phyloP scores from a whole-genome alignment of 2,888 invertebrate genomes.

The Hypolimnas misippus region DNA sequence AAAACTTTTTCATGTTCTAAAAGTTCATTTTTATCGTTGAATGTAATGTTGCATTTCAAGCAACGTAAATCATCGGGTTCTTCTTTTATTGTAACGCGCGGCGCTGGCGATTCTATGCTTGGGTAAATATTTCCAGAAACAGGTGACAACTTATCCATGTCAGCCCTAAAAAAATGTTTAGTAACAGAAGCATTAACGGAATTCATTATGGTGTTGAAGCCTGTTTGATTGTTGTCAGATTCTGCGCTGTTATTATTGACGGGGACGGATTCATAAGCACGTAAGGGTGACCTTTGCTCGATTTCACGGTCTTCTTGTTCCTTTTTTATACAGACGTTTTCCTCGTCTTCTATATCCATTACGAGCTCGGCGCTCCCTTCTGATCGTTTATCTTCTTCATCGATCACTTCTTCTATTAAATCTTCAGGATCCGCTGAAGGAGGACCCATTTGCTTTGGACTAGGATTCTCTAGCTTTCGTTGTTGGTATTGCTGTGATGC shows the following conservation, averaged over 20 bases:
- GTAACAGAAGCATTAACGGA: slow-evolving; percentile 90
- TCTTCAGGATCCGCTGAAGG: slow-evolving; percentile 83
- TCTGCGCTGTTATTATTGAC: slow-evolving; percentile 60
- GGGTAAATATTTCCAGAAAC: slow-evolving; percentile 77
- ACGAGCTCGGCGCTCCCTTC: slow-evolving; percentile 85
- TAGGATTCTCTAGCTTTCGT: slow-evolving; percentile 67
- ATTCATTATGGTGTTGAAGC: slow-evolving; percentile 88
- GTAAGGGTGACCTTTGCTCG: slow-evolving; percentile 56
- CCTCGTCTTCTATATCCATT: slow-evolving; percentile 87
- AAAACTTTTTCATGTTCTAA: slow-evolving; percentile 89
- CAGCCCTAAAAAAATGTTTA: slow-evolving; percentile 88
- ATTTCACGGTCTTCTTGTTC: slow-evolving; percentile 68
- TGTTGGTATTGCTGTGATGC: slow-evolving; percentile 78
- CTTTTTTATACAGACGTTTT: slow-evolving; percentile 74
- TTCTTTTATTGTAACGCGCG: slow-evolving; percentile 63
- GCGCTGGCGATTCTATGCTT: slow-evolving; percentile 62
- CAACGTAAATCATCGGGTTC: slow-evolving; percentile 79
- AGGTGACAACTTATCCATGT: slow-evolving; percentile 87
- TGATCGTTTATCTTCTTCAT: slow-evolving; percentile 82
- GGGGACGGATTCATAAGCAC: slow-evolving; percentile 64
- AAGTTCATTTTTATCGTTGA: slow-evolving; percentile 84
- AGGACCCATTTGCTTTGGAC: slow-evolving; percentile 60
- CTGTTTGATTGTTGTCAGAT: slow-evolving; percentile 82
- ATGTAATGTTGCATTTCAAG: slow-evolving; percentile 83
- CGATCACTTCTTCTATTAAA: slow-evolving; percentile 85